A percentile compares a stretch with the other conserved stretches of the same genome.
Evolutionary conservation across 2,888 invertebrate genomes (phyloP).

Genomic region (Melieria omissa): DNA sequence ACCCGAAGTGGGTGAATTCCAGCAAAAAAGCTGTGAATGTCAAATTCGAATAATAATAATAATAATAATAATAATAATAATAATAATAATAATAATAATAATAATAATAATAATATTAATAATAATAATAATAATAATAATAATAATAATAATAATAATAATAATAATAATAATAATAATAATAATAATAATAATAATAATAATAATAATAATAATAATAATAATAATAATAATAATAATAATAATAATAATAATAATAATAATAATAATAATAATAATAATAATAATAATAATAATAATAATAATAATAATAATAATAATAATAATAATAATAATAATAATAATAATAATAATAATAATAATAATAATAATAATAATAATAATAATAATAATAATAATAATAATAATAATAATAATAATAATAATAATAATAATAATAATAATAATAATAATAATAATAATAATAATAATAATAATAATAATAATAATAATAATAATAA

Average conservation of each 20-base stretch:
- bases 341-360: conserved; percentile 4
- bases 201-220: conserved; percentile 4
- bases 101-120: conserved; percentile 2
- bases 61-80: conserved; percentile 4
- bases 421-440: conserved; percentile 4
- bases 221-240: conserved; percentile 4
- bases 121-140: conserved; percentile 4
- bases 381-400: conserved; percentile 4
- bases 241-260: conserved; percentile 4
- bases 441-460: conserved; percentile 4
- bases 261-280: conserved; percentile 4
- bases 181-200: conserved; percentile 4
- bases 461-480: conserved; percentile 4
- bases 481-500: conserved; percentile 4
- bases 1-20: too few species aligned
- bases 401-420: conserved; percentile 4
- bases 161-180: conserved; percentile 4
- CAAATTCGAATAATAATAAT: too few species aligned
- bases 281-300: conserved; percentile 4
- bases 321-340: conserved; percentile 4
- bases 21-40: too few species aligned
- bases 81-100: conserved; percentile 4
- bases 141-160: conserved; percentile 4
- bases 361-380: conserved; percentile 4
- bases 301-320: conserved; percentile 4